Percentiles rank a stretch among this genome's conserved stretches.
These are phyloP conservation scores for Cardiocondyla obscurior DNA, from an alignment of 1,140 invertebrate genomes.

Conservation along the genomic window DNA sequence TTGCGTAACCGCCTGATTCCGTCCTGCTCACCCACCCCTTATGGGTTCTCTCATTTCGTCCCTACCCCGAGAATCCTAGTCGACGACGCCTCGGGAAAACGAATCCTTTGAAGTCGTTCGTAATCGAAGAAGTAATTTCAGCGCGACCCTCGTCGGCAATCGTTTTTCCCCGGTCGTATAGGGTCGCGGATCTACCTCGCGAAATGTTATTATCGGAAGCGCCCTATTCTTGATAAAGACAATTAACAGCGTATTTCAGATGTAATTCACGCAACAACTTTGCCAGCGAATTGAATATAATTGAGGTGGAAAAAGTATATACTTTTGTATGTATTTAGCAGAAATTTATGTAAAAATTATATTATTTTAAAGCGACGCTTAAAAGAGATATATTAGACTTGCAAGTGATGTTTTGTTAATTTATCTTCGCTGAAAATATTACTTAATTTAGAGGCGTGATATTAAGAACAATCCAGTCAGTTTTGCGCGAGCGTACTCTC, in stretches of 20 bases:
- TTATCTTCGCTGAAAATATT: background rate
- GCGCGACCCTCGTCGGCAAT: conserved; percentile 29
- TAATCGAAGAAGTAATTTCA: conserved; percentile 71
- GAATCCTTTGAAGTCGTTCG: conserved; percentile 65
- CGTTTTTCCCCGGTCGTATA: conserved; percentile 11
- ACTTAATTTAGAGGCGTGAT: background rate
- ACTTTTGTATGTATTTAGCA: background rate
- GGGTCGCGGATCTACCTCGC: background rate
- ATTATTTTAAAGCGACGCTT: background rate
- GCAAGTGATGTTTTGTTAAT: too few species aligned
- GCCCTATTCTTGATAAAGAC: conserved; percentile 17
- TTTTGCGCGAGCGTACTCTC: background rate
- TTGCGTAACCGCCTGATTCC: conserved; percentile 59
- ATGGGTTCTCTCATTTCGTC: conserved; percentile 17
- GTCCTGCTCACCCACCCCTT: background rate
- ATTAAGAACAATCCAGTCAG: background rate
- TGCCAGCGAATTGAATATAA: background rate
- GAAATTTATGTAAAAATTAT: background rate
- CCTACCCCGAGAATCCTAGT: conserved; percentile 4
- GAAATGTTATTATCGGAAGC: conserved; percentile 32
- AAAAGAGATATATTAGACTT: background rate
- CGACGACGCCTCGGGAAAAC: conserved; percentile 36
- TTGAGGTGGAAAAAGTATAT: background rate
- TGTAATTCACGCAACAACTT: conserved; percentile 27
- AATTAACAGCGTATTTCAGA: conserved; percentile 44